Evolutionary conservation across 2,797 vertebrate genomes (phyloP), one percentile per base, ranked within the genome.

Genomic region (Crenuchus spilurus): DNA sequence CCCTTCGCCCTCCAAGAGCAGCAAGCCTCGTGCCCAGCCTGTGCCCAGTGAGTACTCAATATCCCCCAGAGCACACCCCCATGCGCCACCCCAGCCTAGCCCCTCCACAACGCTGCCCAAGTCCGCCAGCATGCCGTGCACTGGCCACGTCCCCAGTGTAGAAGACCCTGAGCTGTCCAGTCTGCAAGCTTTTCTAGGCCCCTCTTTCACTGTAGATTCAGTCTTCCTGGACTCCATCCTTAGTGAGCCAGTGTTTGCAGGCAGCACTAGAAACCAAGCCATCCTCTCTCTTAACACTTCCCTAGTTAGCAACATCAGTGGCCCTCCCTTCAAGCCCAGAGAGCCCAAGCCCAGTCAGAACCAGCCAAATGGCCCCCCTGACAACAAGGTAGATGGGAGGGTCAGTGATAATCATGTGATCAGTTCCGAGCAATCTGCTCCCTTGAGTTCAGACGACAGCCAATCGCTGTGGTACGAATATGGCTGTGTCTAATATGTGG

Each of bases 391-490:
- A 64, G 81, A 41, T 42, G 78, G 20, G 66, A 85, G 88, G 46
- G 78, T 75, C 42, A 44, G 20, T 35, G 85, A 86, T 70, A 49
- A 76, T 44, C 55, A 75, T 54, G 77, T 81, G 70, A 83, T 48
- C 49, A 74, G 85, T 58, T 87, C 92, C 11, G 90, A 91, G 30
- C 90, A 92, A 73, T 67, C 90, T 18, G 84, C 84, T 0, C 76
- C 92, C 6, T 85, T 93, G 84, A 93, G 89, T 86, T 90, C 94
- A 76, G 96, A 98, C 86, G 96, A 99, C 82, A 95, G 87, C 74
- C 93, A 96, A 74, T 96, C 95, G 55, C 84, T 99, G 87, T 99
- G 98, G 98, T 98, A 96, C 24, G 98, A 99, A 87, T 99, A 99
- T 77, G 97, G 97, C 81, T 99, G 98, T 87, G 93, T 99, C 70